Evolutionary conservation across 1,140 invertebrate species (phyloP).

Genomic region (Galendromus occidentalis): DNA sequence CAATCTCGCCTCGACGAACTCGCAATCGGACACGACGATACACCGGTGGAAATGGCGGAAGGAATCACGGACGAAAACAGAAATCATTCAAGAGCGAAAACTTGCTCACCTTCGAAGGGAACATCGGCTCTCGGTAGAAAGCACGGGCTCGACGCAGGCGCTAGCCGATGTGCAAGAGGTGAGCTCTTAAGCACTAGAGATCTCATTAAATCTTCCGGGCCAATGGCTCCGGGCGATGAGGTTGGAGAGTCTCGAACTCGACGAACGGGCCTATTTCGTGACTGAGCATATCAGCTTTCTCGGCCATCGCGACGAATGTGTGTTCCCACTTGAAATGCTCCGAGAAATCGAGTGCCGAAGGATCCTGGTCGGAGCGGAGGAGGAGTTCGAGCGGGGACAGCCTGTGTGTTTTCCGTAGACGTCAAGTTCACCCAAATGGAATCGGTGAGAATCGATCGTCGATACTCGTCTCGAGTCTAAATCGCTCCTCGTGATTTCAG

Average conservation of each 20-base stretch:
- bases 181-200: not conserved
- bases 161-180: conserved; percentile 2
- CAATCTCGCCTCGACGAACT: conserved; percentile 37
- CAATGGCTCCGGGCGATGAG: no score
- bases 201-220: no score
- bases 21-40: conserved; percentile 27
- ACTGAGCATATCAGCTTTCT: no score
- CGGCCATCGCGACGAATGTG: not conserved
- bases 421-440: not conserved
- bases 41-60: not conserved
- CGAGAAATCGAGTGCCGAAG: not conserved
- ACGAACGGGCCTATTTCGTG: no score
- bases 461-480: conserved; percentile 5
- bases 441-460: no score
- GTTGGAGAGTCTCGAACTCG: no score
- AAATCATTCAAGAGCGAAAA: not conserved
- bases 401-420: not conserved
- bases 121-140: not conserved
- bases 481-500: conserved; percentile 14
- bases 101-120: not conserved
- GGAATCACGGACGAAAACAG: not conserved
- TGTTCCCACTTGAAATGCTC: not conserved
- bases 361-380: not conserved
- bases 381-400: not conserved
- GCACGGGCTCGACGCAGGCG: not conserved